Base-by-base conservation (phyloP, 2,113 vertebrate genomes). In the Oryzias celebensis region DNA sequence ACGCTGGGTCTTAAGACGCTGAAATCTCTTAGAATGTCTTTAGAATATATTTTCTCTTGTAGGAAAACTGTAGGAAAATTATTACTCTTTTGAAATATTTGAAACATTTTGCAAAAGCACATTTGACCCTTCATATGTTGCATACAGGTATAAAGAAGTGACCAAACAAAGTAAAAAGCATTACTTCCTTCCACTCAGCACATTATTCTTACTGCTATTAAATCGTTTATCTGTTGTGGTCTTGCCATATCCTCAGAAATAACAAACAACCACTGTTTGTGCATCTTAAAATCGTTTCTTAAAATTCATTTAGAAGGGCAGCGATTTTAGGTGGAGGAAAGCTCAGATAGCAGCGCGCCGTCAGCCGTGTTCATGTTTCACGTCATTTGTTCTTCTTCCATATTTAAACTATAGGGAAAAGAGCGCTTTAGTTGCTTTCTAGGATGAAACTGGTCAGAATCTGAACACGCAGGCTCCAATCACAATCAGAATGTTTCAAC, bases 301-400 rank as follows among this genome's bases (percentile, higher is more conserved):
- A 4, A 28, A 77, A 80, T 81, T 73, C 52, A 82, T 44, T 76
- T 65, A 77, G 71, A 80, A 81, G 73, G 82, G 80, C 84, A 61
- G 77, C 69, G 43, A 62, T 80, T 78, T 84, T 87, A 88, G 87
- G 89, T 84, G 77, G 47, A 76, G 79, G 77, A 75, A 78, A 69
- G 71, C 82, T 87, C 71, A 59, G 63, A 65, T 14, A 26, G 75
- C 79, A 50, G 57, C 22, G 76, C 64, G 46, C 75, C 58, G 61
- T 75, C 68, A 23, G 55, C 55, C 5, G 65, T 73, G 71, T 66
- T 77, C 78, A 82, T 71, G 7, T 76, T 88, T 88, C 85, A 87
- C 88, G 86, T 87, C 61, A 71, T 81, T 85, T 75, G 64, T 83
- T 85, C 67, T 57, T 78, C 78, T 80, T 87, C 62, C 68, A 78